Conservation (phyloP, 2,113 vertebrate species). For the Prolemur simus region DNA sequence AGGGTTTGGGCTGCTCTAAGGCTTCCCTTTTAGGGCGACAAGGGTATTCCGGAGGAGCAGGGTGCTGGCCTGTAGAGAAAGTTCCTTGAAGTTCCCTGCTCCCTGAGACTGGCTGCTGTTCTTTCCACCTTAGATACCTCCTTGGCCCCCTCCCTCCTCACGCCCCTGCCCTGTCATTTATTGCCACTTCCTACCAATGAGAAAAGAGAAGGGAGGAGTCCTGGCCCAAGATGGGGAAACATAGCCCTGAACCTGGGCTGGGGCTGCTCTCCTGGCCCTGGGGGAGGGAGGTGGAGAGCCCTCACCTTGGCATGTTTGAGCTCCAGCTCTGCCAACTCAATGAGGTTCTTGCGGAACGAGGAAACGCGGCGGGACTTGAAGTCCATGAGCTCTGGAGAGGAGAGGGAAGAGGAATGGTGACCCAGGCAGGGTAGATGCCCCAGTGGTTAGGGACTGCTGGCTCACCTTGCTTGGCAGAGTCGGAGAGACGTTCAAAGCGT, state of each 20-base stretch:
- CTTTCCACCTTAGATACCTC: neutral
- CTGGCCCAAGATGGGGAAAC: neutral
- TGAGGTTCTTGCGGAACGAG: slow-evolving; percentile 65
- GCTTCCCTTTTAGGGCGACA: slow-evolving; percentile 42
- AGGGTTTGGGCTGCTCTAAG: neutral
- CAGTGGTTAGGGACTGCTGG: rapidly evolving
- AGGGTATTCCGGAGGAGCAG: slow-evolving; percentile 60
- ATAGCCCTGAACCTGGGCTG: neutral
- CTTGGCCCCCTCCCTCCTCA: rapidly evolving
- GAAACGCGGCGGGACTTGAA: slow-evolving; percentile 39
- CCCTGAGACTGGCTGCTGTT: neutral
- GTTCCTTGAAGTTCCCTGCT: neutral
- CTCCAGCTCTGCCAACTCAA: slow-evolving; percentile 41
- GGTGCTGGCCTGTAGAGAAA: slow-evolving; percentile 55
- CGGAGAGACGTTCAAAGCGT: slow-evolving; percentile 13
- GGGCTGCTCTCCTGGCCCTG: neutral
- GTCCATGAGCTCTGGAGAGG: slow-evolving; percentile 53
- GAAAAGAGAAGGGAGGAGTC: neutral
- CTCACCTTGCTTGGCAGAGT: slow-evolving; percentile 66
- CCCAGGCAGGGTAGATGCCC: neutral
- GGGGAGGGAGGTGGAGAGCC: too few species aligned
- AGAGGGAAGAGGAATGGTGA: neutral
- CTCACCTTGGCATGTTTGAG: slow-evolving; percentile 52
- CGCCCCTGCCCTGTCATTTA: neutral
- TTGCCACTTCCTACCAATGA: rapidly evolving